Evolutionary conservation across 1,140 invertebrate species (phyloP), one percentile per base, ranked within the genome.

Genomic region (Bombus pyrosoma): DNA sequence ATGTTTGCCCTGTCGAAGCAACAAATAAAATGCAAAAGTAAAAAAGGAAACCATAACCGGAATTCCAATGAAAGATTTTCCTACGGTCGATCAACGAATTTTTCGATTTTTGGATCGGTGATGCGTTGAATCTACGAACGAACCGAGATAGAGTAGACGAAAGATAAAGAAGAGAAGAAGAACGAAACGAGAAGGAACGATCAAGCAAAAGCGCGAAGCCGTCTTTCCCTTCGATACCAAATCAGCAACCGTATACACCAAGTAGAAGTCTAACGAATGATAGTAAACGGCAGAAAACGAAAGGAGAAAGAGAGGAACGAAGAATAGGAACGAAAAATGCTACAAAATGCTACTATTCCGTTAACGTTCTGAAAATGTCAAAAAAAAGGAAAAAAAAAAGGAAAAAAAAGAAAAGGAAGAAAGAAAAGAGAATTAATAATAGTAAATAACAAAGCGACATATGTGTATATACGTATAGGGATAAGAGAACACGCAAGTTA

Each of bases 211-310:
- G 47, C 47, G 47, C 0, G 47, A 77, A 76, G 62, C 77, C 83
- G 86, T 92, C 91, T 93, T 92, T 93, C 92, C 89, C 91, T 92
- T 92, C 85, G 64, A 90, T 90, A 90, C 86, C 82, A 85, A 89
- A 87, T 74, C 25, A 85, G 68, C 59, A 15, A 6, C 6, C n/a
- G 83, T 47, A 85, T 77, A 87, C 78, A 90, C 85, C 82, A 72
- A 87, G 79, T 80, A 85, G 85, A 89, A 59, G 77, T 77, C 13
- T 59, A 43, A 68, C 39, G 41, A 68, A 37, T n/a, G 18, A 28
- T 18, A 25, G 64, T 37, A 13, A 69, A 87, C 53, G 76, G 68
- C 37, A 34, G 73, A 64, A 74, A 73, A 64, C 32, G 47, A 80
- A 66, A 32, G 77, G 73, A 57, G 68, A 85, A 69, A 84, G 75